Evolutionary conservation across 1,140 invertebrate species (phyloP).

Genomic region (Bombus difficillimus): DNA sequence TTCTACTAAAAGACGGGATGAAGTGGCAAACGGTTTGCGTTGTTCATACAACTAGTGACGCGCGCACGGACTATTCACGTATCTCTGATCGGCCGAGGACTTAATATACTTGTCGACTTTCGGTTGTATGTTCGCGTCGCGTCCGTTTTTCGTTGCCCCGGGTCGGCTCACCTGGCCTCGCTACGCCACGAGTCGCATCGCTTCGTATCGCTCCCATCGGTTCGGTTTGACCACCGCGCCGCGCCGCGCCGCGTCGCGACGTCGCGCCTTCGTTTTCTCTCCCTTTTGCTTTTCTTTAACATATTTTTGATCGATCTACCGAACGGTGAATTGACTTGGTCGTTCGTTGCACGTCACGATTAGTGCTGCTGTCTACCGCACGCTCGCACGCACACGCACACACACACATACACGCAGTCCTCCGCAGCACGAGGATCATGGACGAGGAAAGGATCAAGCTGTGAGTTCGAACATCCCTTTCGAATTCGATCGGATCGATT

Average conservation of each 20-base stretch:
- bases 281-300: conserved; percentile 27
- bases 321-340: conserved; percentile 20
- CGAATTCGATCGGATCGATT: conserved; percentile 1
- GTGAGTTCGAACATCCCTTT: conserved; percentile 72
- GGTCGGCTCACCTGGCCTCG: neutral
- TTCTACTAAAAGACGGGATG: conserved; percentile 68
- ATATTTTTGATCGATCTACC: conserved; percentile 34
- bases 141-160: neutral
- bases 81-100: conserved; percentile 32
- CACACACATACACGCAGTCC: conserved; percentile 4
- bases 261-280: neutral
- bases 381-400: neutral
- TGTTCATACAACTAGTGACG: conserved; percentile 75
- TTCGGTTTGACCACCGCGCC: neutral
- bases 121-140: neutral
- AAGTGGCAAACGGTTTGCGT: conserved; percentile 56
- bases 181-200: neutral
- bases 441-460: conserved; percentile 79
- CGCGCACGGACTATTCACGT: conserved; percentile 61
- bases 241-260: neutral
- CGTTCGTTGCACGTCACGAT: conserved; percentile 29
- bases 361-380: neutral
- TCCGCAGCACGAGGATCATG: conserved; percentile 61
- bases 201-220: neutral
- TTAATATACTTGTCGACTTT: conserved; percentile 10